phyloP scores from a whole-genome alignment of 2,888 invertebrate species.

The Drosophila vallismaia region DNA sequence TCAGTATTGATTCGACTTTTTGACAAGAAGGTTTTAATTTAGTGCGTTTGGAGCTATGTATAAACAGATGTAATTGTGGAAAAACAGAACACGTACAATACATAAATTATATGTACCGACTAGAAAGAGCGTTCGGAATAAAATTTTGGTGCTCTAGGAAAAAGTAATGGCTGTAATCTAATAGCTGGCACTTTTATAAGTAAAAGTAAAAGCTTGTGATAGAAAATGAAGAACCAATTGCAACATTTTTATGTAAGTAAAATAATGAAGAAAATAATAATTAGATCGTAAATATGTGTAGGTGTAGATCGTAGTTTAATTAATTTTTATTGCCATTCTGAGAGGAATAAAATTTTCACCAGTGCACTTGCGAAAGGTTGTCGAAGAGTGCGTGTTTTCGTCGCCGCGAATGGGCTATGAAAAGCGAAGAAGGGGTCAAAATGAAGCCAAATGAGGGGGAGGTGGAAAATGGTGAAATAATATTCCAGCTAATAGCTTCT shows the following conservation, averaged over 20 bases:
- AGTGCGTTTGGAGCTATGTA: not conserved
- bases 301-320: too few relatives aligned
- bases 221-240: not conserved
- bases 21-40: not conserved
- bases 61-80: slow-evolving; percentile 6
- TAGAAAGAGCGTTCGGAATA: too few relatives aligned
- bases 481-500: slow-evolving; percentile 65
- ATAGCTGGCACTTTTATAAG: too few relatives aligned
- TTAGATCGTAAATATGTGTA: too few relatives aligned
- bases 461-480: slow-evolving; percentile 30
- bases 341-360: slow-evolving; percentile 1
- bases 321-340: not conserved
- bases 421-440: slow-evolving; percentile 5
- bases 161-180: too few relatives aligned
- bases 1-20: not conserved
- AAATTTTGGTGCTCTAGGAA: too few relatives aligned
- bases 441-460: not conserved
- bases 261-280: not conserved
- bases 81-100: too few relatives aligned
- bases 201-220: too few relatives aligned
- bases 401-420: slow-evolving; percentile 54
- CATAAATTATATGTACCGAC: too few relatives aligned
- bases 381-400: slow-evolving; percentile 37
- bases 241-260: not conserved
- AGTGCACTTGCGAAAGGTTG: slow-evolving; percentile 19